Evolutionary conservation across 2,113 vertebrate genomes (phyloP).

Genomic region (Phaetusa simplex): DNA sequence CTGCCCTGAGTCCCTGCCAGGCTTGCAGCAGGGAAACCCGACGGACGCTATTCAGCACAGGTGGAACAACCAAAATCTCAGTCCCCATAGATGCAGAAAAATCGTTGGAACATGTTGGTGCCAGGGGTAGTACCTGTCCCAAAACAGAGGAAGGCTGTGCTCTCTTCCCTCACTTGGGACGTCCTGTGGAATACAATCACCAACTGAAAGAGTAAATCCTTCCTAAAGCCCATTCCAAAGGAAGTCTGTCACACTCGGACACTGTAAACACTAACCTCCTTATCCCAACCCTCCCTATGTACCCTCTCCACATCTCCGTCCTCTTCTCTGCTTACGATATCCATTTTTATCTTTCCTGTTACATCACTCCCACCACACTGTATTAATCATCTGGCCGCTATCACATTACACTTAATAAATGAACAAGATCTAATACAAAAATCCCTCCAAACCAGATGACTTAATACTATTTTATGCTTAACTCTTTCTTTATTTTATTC

Average conservation of each 20-base stretch:
- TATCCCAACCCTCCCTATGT: not conserved
- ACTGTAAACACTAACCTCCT: conserved; percentile 18
- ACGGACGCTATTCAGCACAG: not conserved
- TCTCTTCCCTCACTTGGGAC: not conserved
- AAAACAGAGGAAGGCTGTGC: not conserved
- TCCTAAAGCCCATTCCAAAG: not conserved
- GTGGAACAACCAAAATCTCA: not conserved
- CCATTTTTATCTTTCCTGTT: conserved; percentile 63
- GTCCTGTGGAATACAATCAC: not conserved
- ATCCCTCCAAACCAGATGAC: conserved; percentile 57
- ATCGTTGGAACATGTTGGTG: not conserved
- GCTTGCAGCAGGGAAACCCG: rapidly evolving
- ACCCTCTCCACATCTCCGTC: not conserved
- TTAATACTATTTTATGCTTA: conserved; percentile 51
- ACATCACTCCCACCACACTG: conserved; percentile 47
- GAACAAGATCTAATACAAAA: conserved; percentile 61
- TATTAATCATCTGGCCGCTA: conserved; percentile 68
- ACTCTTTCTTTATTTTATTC: conserved; percentile 21
- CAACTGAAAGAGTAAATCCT: not conserved
- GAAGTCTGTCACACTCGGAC: not conserved
- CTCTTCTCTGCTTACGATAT: not conserved
- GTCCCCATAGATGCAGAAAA: not conserved
- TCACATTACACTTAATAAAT: conserved; percentile 66
- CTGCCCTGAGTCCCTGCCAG: not conserved
- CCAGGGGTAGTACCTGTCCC: not conserved